Evolutionary conservation across 2,113 vertebrate species (phyloP).

Genomic region (Psammodynastes pulverulentus): DNA sequence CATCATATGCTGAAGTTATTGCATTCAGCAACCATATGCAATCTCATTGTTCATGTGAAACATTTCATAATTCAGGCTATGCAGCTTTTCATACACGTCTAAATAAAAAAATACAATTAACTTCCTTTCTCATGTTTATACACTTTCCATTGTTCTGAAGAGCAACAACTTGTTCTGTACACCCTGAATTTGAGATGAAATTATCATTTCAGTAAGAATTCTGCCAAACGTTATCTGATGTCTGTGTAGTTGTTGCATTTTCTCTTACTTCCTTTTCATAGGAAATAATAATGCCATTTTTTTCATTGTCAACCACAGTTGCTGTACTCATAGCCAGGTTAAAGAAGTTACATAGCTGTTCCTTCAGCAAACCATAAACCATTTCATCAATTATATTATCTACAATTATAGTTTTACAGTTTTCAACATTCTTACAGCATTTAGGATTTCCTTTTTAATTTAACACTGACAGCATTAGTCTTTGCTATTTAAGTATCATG

Average conservation of each 20-base stretch:
- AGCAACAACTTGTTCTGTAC: not conserved
- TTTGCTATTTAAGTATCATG: not conserved
- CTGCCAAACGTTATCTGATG: not conserved
- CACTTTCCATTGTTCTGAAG: not conserved
- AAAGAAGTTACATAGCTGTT: not conserved
- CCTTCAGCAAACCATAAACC: not conserved
- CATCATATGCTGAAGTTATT: not conserved
- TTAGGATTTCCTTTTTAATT: not conserved
- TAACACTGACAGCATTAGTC: not conserved
- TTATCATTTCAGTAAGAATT: not conserved
- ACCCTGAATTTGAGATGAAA: not conserved
- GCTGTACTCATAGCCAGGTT: not conserved
- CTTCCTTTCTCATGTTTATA: not conserved
- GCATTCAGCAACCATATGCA: not conserved
- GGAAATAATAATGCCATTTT: not conserved
- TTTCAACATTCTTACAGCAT: not conserved
- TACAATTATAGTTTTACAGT: not conserved
- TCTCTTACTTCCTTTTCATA: not conserved
- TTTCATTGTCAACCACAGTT: not conserved
- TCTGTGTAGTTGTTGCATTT: not conserved
- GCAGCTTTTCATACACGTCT: not conserved
- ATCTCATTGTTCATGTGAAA: not conserved
- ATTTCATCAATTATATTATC: not conserved
- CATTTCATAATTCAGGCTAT: not conserved
- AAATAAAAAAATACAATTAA: not conserved